Percentiles rank a stretch among this genome's conserved stretches.
Evolutionary conservation across 1,140 invertebrate genomes (phyloP).

Genomic region (Melitaea cinxia): DNA sequence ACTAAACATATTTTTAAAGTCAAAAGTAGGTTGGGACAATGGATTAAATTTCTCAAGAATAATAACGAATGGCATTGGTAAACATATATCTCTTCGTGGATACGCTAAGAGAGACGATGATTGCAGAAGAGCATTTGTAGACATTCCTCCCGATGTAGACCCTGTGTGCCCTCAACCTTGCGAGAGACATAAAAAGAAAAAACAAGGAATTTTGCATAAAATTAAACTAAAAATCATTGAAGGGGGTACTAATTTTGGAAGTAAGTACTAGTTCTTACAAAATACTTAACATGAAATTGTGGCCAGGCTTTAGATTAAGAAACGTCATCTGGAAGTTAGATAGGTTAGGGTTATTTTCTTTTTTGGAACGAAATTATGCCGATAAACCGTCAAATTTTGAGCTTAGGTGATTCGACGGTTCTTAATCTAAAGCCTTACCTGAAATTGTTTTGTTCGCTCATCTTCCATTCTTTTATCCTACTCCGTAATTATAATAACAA

Average conservation of each 20-base stretch:
- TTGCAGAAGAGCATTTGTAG: conserved; percentile 58
- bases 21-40: conserved; percentile 39
- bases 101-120: conserved; percentile 49
- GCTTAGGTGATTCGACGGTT: too few species aligned
- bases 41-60: conserved; percentile 31
- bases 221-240: conserved; percentile 67
- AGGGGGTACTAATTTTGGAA: conserved; percentile 74
- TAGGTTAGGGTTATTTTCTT: too few species aligned
- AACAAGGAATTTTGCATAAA: conserved; percentile 60
- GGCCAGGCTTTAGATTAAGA: too few species aligned
- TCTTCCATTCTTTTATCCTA: too few species aligned
- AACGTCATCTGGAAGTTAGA: too few species aligned
- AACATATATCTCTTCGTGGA: conserved; percentile 30
- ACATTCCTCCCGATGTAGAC: conserved; percentile 52
- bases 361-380: too few species aligned
- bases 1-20: conserved; percentile 37
- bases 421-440: too few species aligned
- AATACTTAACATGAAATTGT: too few species aligned
- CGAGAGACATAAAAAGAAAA: conserved; percentile 50
- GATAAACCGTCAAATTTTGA: too few species aligned
- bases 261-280: conserved; percentile 38
- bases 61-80: conserved; percentile 20
- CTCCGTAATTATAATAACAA: too few species aligned
- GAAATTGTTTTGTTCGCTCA: too few species aligned
- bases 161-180: conserved; percentile 54